phyloP scores from a whole-genome alignment of 1,140 invertebrate species.

The Tyrophagus putrescentiae region DNA sequence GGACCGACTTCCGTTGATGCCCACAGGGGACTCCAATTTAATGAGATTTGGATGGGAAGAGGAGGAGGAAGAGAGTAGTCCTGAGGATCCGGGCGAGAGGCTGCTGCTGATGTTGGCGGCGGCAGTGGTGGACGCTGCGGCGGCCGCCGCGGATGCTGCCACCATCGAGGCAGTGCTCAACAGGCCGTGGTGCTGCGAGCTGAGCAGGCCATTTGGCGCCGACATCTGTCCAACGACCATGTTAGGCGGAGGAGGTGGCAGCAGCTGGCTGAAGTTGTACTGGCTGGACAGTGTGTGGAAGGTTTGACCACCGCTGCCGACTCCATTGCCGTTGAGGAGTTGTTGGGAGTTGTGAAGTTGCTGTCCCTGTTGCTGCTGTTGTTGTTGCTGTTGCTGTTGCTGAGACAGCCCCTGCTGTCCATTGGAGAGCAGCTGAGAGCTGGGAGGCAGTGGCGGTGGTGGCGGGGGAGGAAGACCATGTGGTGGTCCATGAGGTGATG shows the following conservation, averaged over 20 bases:
- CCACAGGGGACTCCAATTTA: not conserved
- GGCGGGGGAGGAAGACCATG: constrained; percentile 1
- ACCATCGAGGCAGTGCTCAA: constrained; percentile 5
- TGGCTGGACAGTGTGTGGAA: constrained; percentile 1
- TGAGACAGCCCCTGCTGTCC: not conserved
- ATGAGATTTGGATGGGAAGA: too few relatives aligned
- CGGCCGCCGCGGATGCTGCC: too few relatives aligned
- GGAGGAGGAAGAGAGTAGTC: too few relatives aligned
- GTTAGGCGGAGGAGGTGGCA: not conserved
- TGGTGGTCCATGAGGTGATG: too few relatives aligned
- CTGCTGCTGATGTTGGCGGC: too few relatives aligned
- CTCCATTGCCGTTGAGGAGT: not conserved
- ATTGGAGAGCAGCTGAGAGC: not conserved
- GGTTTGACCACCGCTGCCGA: too few relatives aligned
- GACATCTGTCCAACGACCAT: too few relatives aligned
- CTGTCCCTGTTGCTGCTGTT: too few relatives aligned
- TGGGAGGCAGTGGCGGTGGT: too few relatives aligned
- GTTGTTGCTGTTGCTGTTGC: not conserved
- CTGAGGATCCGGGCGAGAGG: too few relatives aligned
- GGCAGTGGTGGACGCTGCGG: too few relatives aligned
- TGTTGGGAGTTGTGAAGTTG: too few relatives aligned
- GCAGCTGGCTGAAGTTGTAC: constrained; percentile 6
- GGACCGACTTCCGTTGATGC: not conserved
- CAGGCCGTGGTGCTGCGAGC: not conserved
- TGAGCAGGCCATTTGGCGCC: not conserved